phyloP scores from a whole-genome alignment of 2,797 vertebrate genomes.

The Hemitrygon akajei region DNA sequence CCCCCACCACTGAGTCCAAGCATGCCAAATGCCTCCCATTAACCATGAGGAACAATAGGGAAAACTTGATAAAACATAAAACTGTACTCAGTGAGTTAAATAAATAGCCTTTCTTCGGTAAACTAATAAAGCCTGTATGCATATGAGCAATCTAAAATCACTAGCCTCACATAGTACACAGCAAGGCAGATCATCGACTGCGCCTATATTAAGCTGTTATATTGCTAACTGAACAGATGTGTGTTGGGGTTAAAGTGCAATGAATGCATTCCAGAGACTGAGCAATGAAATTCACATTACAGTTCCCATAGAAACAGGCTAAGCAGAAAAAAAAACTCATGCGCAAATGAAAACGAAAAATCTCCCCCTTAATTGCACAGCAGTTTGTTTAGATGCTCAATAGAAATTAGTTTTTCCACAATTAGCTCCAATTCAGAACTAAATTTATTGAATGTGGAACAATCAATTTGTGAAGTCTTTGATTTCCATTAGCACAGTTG shows the following conservation, averaged over 20 bases:
- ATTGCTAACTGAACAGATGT: background rate
- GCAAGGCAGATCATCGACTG: background rate
- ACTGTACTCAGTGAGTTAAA: background rate
- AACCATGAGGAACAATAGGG: background rate
- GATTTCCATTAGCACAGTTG: background rate
- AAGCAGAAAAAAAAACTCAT: background rate
- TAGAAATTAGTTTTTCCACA: background rate
- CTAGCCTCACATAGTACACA: background rate
- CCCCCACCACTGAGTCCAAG: too few species aligned
- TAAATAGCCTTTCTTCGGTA: too few species aligned
- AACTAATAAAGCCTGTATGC: background rate
- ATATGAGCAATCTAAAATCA: background rate
- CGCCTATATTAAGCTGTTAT: background rate
- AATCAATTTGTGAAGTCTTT: background rate
- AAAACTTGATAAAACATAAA: background rate
- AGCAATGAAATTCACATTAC: background rate
- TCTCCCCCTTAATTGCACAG: background rate
- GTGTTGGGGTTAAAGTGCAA: background rate
- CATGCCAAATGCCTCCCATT: background rate
- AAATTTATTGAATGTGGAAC: background rate
- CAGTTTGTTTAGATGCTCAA: background rate
- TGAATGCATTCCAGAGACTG: background rate
- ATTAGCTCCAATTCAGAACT: background rate
- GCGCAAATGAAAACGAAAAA: background rate
- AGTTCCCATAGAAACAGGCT: background rate